Conservation (phyloP, 2,113 vertebrate genomes). For the Rhinopomastus cyanomelas region DNA sequence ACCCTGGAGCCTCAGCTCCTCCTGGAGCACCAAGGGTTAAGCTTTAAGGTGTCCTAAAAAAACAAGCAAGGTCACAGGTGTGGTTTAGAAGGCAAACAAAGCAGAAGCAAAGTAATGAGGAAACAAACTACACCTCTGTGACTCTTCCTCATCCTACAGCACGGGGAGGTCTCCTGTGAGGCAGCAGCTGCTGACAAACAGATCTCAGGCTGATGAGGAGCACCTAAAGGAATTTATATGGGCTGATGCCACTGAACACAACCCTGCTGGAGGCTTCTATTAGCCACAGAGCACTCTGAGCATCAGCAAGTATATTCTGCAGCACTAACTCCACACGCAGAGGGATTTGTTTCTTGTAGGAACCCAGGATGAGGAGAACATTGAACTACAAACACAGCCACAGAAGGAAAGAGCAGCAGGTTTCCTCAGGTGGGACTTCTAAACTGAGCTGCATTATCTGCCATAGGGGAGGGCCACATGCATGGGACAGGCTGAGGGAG, state of each 20-base stretch:
- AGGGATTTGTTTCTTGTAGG: not conserved
- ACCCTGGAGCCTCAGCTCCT: not conserved
- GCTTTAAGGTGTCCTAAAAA: too few relatives aligned
- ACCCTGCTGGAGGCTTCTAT: fast-evolving
- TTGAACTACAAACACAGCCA: not conserved
- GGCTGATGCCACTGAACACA: not conserved
- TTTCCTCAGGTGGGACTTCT: not conserved
- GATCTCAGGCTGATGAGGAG: fast-evolving
- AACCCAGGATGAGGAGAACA: not conserved
- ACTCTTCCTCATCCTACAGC: not conserved
- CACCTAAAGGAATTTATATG: not conserved
- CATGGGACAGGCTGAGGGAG: too few relatives aligned
- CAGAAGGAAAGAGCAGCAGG: not conserved
- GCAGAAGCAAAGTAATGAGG: not conserved
- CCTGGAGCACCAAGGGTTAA: fast-evolving
- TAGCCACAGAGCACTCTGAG: not conserved
- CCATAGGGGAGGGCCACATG: not conserved
- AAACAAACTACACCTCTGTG: not conserved
- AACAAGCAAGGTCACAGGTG: not conserved
- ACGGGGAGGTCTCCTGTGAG: fast-evolving
- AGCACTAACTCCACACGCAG: not conserved
- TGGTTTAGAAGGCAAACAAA: not conserved
- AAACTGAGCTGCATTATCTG: not conserved
- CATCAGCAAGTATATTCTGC: fast-evolving
- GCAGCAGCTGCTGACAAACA: not conserved